A percentile compares a stretch with the other conserved stretches of the same genome.
Evolutionary conservation across 2,797 vertebrate species (phyloP).

Genomic region (Toxotes lorentzi): DNA sequence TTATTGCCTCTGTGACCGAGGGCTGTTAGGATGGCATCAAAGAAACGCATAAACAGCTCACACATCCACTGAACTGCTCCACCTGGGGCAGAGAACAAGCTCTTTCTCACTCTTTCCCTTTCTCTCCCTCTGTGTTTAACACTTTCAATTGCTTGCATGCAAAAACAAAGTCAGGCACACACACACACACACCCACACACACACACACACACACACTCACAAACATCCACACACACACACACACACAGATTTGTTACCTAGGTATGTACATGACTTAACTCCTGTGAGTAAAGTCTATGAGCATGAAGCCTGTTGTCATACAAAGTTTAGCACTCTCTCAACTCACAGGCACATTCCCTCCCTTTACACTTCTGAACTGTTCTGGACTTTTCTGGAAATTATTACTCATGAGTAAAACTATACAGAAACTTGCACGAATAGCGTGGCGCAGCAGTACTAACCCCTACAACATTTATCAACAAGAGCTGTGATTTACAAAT

Average conservation of each 20-base stretch:
- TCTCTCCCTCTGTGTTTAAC: constrained; percentile 63
- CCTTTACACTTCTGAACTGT: constrained; percentile 70
- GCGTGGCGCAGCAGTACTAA: constrained; percentile 60
- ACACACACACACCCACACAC: constrained; percentile 5
- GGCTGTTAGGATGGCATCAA: constrained; percentile 76
- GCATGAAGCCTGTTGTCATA: constrained; percentile 65
- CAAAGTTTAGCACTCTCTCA: constrained; percentile 61
- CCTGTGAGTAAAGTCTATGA: constrained; percentile 47
- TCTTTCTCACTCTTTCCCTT: constrained; percentile 74
- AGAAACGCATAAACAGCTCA: constrained; percentile 76
- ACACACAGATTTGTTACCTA: constrained; percentile 65
- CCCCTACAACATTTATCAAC: constrained; percentile 59
- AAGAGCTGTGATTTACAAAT: constrained; percentile 62
- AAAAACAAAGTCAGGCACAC: constrained; percentile 51
- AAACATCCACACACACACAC: constrained; percentile 19
- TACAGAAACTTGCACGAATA: constrained; percentile 70
- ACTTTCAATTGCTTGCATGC: constrained; percentile 64
- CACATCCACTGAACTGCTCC: constrained; percentile 67
- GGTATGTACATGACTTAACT: constrained; percentile 76
- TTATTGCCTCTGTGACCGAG: constrained; percentile 69
- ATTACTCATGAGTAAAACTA: constrained; percentile 71
- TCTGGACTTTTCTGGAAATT: constrained; percentile 72
- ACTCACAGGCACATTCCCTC: constrained; percentile 59
- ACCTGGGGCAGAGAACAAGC: constrained; percentile 57
- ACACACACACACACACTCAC: constrained; percentile 9